These are phyloP conservation scores for Hybognathus amarus DNA, from an alignment of 2,797 vertebrate genomes.

Conservation along the genomic window DNA sequence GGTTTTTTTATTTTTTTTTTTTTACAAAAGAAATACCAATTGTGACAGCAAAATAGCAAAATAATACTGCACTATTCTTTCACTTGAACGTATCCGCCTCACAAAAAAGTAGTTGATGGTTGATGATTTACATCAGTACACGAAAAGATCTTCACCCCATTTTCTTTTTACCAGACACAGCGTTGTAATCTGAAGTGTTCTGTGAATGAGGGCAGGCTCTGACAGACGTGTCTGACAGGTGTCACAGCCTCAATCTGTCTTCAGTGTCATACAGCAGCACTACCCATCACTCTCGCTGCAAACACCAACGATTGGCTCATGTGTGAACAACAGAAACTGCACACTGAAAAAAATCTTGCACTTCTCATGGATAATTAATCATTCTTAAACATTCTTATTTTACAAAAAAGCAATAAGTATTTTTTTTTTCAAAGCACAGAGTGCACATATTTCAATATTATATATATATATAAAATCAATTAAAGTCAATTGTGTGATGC, in stretches of 20 bases:
- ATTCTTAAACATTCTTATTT: neutral
- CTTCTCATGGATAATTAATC: neutral
- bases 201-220: slow-evolving; percentile 22
- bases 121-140: slow-evolving; percentile 15
- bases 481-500: no score
- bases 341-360: neutral
- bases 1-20: no score
- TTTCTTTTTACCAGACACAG: slow-evolving; percentile 24
- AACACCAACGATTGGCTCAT: neutral
- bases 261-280: neutral
- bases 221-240: slow-evolving; percentile 27
- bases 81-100: neutral
- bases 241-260: slow-evolving; percentile 41
- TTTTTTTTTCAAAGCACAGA: neutral
- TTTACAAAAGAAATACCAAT: neutral
- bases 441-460: neutral
- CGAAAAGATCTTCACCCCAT: slow-evolving; percentile 7
- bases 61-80: neutral
- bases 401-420: neutral
- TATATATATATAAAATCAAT: no score
- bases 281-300: neutral
- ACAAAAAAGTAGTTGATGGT: neutral
- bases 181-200: slow-evolving; percentile 1
- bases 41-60: neutral
- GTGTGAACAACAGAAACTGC: neutral